Conservation (phyloP, 2,888 invertebrate species). For the Myopa testacea region DNA sequence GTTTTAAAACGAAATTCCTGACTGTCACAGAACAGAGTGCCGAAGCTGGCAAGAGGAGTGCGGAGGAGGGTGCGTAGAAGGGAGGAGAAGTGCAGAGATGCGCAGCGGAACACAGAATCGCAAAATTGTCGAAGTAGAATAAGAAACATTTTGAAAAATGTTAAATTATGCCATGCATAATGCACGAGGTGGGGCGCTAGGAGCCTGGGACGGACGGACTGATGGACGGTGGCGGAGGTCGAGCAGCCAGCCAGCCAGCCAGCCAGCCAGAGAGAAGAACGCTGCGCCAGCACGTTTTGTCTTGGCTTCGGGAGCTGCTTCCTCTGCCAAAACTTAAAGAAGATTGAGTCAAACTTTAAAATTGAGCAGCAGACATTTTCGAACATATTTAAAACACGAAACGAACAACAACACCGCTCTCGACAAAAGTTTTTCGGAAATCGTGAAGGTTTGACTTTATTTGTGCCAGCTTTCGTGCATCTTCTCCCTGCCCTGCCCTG, state of each 20-base stretch:
- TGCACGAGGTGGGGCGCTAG: slow-evolving; percentile 50
- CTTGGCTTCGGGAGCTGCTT: neutral
- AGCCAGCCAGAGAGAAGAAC: neutral
- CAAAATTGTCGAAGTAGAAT: neutral
- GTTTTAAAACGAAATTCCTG: slow-evolving; percentile 36
- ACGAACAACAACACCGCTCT: neutral
- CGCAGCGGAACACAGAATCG: neutral
- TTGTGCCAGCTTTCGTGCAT: neutral
- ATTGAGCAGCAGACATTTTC: neutral
- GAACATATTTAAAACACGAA: neutral
- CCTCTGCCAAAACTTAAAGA: neutral
- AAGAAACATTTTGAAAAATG: slow-evolving; percentile 42
- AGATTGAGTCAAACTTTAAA: slow-evolving; percentile 10
- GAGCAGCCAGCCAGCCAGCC: neutral
- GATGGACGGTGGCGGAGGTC: neutral
- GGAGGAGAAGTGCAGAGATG: no score
- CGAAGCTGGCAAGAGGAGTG: neutral
- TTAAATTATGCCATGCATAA: slow-evolving; percentile 63
- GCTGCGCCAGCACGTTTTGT: neutral
- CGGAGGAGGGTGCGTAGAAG: neutral
- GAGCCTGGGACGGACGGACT: neutral
- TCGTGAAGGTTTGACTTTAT: neutral
- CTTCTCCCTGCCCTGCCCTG: neutral
- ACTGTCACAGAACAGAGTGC: slow-evolving; percentile 21
- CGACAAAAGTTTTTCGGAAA: neutral